Conservation (phyloP, 23 tunicate genomes). For the Clavelina lepadiformis region DNA sequence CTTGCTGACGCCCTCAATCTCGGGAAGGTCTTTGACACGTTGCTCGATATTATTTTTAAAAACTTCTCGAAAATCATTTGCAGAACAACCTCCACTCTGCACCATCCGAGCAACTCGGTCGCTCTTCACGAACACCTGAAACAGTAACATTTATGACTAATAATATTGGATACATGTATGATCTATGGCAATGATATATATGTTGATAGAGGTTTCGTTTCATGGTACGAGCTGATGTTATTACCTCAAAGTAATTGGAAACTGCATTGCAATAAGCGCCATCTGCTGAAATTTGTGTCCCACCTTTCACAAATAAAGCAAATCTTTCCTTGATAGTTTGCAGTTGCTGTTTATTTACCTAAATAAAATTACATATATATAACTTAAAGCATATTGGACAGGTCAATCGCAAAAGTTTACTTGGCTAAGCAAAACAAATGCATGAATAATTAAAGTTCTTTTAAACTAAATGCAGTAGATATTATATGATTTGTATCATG, state of each 20-base stretch:
- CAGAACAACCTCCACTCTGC: slow-evolving; percentile 92
- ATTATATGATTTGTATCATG: no score
- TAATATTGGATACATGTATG: no score
- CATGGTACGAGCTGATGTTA: no score
- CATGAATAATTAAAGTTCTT: no score
- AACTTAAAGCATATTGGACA: not conserved
- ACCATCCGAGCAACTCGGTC: slow-evolving; percentile 90
- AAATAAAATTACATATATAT: not conserved
- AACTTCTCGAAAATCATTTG: slow-evolving; percentile 90
- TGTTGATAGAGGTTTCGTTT: no score
- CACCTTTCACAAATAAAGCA: slow-evolving; percentile 68
- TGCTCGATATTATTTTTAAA: slow-evolving; percentile 94
- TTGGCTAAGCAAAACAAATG: no score
- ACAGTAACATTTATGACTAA: not conserved
- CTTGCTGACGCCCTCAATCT: slow-evolving; percentile 94
- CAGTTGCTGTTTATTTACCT: slow-evolving; percentile 94
- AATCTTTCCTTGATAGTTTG: slow-evolving; percentile 92
- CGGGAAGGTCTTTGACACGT: slow-evolving; percentile 86
- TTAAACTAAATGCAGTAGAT: no score
- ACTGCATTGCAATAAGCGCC: slow-evolving; percentile 97
- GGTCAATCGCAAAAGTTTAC: not conserved
- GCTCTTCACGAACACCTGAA: slow-evolving; percentile 79
- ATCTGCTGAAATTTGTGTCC: slow-evolving; percentile 87
- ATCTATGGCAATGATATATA: no score
- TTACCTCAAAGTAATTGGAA: slow-evolving; percentile 89